phyloP scores from a whole-genome alignment of 92 coral and sea anemone species.

The Diadumene lineata region DNA sequence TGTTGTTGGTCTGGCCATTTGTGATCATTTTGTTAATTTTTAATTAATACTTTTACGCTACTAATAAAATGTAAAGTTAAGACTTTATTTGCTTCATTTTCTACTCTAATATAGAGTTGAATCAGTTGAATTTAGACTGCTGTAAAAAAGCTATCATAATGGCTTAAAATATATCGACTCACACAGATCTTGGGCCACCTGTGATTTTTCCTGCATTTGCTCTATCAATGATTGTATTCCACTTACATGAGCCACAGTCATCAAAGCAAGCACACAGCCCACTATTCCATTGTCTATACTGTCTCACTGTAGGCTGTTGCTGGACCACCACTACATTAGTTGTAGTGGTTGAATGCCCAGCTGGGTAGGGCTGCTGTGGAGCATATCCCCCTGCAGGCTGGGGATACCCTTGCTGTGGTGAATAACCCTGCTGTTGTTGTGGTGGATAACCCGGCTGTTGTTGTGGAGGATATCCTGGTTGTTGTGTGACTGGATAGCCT shows the following conservation, averaged over 20 bases:
- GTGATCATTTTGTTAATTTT: too few relatives aligned
- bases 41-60: too few relatives aligned
- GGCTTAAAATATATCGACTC: too few relatives aligned
- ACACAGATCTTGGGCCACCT: too few relatives aligned
- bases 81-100: too few relatives aligned
- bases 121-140: too few relatives aligned
- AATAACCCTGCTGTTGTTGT: slow-evolving; percentile 7
- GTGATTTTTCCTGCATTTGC: neutral
- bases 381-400: neutral
- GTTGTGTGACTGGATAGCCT: slow-evolving; percentile 18
- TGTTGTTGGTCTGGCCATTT: too few relatives aligned
- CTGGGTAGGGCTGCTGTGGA: slow-evolving; percentile 5
- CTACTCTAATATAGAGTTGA: too few relatives aligned
- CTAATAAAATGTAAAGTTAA: too few relatives aligned
- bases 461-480: neutral
- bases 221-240: neutral
- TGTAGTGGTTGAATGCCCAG: neutral
- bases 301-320: slow-evolving; percentile 24
- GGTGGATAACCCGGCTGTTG: slow-evolving; percentile 3
- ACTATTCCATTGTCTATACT: slow-evolving; percentile 46
- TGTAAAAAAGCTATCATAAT: too few relatives aligned
- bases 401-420: slow-evolving; percentile 7
- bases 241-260: slow-evolving; percentile 67
- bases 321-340: slow-evolving; percentile 20
- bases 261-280: slow-evolving; percentile 63